Conservation (phyloP, 2,888 invertebrate species). For the Polyploca ridens region DNA sequence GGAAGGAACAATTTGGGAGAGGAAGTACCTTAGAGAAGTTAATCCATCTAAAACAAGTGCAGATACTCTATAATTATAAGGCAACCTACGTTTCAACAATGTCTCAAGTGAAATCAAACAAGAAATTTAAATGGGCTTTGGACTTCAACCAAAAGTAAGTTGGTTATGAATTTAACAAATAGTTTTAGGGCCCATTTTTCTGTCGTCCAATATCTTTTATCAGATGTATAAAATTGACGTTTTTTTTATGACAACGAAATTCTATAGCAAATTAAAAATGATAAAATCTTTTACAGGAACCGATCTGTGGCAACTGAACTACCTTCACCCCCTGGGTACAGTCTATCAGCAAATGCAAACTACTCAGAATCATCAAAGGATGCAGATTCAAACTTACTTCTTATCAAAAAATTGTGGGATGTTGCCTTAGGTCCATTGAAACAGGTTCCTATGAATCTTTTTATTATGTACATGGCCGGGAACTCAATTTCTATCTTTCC, state of each 20-base stretch:
- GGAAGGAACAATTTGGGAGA: neutral
- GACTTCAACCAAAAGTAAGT: conserved; percentile 86
- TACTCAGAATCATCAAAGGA: conserved; percentile 93
- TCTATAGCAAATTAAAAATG: conserved; percentile 2
- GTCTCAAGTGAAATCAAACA: conserved; percentile 71
- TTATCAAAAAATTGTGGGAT: conserved; percentile 98
- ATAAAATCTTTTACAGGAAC: conserved; percentile 47
- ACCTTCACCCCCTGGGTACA: conserved; percentile 94
- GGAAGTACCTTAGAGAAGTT: no score
- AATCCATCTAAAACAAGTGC: no score
- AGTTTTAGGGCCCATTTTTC: no score
- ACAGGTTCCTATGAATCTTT: conserved; percentile 99
- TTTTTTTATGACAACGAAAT: neutral
- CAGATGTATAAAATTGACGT: no score
- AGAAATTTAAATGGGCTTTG: conserved; percentile 87
- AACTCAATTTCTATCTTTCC: conserved; percentile 99
- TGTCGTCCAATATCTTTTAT: no score
- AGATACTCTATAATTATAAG: neutral
- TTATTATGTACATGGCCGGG: conserved; percentile 99
- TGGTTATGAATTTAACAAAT: neutral
- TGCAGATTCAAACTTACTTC: conserved; percentile 91
- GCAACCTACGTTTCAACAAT: conserved; percentile 34
- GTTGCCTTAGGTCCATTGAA: conserved; percentile 97
- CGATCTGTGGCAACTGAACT: conserved; percentile 78
- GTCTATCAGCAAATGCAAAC: conserved; percentile 88